A percentile compares a stretch with the other conserved stretches of the same genome.
phyloP scores from a whole-genome alignment of 2,113 vertebrate genomes.

The Uria aalge region DNA sequence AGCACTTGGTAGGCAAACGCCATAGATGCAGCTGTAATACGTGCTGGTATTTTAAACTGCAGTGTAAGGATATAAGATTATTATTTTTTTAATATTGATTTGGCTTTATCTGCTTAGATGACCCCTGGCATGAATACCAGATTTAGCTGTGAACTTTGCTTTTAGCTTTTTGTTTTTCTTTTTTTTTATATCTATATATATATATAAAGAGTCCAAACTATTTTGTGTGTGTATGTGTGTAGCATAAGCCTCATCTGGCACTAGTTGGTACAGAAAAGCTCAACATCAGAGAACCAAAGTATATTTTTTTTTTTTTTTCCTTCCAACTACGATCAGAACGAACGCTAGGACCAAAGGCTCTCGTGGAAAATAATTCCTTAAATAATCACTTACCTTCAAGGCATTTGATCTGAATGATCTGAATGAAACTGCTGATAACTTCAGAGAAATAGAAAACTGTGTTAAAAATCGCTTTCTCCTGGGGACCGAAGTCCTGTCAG shows the following conservation, averaged over 20 bases:
- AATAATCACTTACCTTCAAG: constrained; percentile 63
- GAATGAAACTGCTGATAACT: constrained; percentile 54
- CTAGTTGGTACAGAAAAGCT: background rate
- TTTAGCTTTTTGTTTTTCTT: background rate
- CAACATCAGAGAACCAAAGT: background rate
- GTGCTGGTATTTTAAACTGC: background rate
- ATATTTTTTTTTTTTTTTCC: background rate
- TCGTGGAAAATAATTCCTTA: constrained; percentile 62
- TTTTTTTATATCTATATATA: no score
- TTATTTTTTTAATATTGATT: background rate
- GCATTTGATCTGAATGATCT: constrained; percentile 55
- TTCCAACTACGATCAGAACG: background rate
- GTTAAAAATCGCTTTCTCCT: constrained; percentile 50
- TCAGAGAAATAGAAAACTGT: constrained; percentile 55
- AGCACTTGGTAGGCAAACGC: background rate
- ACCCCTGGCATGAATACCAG: background rate
- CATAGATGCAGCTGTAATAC: background rate
- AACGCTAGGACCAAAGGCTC: background rate
- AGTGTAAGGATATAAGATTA: background rate
- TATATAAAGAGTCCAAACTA: background rate
- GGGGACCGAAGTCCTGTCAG: constrained; percentile 46
- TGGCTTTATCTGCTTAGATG: background rate
- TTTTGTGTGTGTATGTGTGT: background rate
- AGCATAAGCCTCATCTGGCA: background rate
- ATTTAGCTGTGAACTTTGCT: background rate